phyloP scores from a whole-genome alignment of 2,888 invertebrate genomes.

The Caenorhabditis doughertyi region DNA sequence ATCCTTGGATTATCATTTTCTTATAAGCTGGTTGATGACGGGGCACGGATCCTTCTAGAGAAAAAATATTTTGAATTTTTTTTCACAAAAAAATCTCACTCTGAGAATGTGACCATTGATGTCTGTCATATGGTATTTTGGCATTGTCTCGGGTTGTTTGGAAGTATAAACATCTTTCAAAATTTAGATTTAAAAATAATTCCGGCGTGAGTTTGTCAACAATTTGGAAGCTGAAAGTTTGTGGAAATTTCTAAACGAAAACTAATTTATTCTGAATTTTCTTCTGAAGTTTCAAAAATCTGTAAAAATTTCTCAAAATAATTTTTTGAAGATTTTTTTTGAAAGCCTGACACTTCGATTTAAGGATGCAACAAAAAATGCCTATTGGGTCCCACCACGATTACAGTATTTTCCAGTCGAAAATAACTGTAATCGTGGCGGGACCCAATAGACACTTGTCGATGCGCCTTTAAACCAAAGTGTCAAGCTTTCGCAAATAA shows the following conservation, averaged over 20 bases:
- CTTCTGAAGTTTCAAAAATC: too few relatives aligned
- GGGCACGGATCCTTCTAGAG: neutral
- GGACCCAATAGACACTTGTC: too few relatives aligned
- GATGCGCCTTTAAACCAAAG: too few relatives aligned
- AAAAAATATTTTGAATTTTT: neutral
- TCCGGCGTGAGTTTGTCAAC: neutral
- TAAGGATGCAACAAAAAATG: too few relatives aligned
- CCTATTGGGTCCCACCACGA: too few relatives aligned
- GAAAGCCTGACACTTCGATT: too few relatives aligned
- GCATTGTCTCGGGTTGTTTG: neutral
- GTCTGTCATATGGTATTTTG: conserved; percentile 12
- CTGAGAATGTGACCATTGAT: conserved; percentile 16
- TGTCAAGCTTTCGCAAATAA: too few relatives aligned
- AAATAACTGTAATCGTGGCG: too few relatives aligned
- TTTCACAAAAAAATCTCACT: conserved; percentile 1
- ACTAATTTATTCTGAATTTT: neutral
- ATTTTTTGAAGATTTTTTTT: too few relatives aligned
- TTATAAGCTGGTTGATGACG: conserved; percentile 27
- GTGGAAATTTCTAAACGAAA: neutral
- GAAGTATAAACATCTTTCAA: neutral
- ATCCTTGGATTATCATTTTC: conserved; percentile 11
- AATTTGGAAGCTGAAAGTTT: conserved; percentile 11
- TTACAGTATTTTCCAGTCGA: too few relatives aligned
- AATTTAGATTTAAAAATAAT: neutral
- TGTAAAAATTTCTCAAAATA: too few relatives aligned